Base-by-base conservation (phyloP, 1,140 invertebrate genomes). In the Heliconius melpomene region DNA sequence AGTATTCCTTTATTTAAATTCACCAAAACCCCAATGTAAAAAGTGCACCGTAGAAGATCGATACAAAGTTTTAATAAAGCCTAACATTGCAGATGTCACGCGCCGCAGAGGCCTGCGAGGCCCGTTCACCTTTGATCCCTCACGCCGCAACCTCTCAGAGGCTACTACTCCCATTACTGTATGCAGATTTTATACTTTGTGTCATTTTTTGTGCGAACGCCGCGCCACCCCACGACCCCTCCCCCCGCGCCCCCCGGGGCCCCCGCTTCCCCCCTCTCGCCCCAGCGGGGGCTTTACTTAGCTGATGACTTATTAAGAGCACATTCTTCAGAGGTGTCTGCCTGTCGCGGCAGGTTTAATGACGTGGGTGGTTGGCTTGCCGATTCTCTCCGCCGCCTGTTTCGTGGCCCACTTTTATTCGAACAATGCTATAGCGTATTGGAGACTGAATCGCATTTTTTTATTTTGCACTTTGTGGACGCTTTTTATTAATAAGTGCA, bases 301-400 rank as follows among this genome's bases (percentile, higher is more conserved):
- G 90, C 92, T 93, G 92, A 94, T 94, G 92, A 94, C 92, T 94
- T 94, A 94, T 94, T 94, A 94, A 94, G 90, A 91, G 90, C 88
- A 89, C 91, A 93, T 94, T 93, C 92, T 94, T 93, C 87, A 88
- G 90, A 94, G 90, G 92, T 94, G 92, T 94, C 92, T 92, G 91
- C 80, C 87, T 91, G 90, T 89, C 89, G 88, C 86, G 83, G 88
- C 86, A 85, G 86, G 89, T 87, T 92, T 93, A 93, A 93, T 92
- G 90, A 89, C 88, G 89, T 93, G 90, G 89, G 85, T 78, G 82
- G 85, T 80, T 82, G 80, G 81, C 82, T 86, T 86, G 80, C 80
- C 83, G 86, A 87, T 87, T 85, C 81, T 78, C 80, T 85, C 83
- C 86, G 79, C 75, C 76, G 83, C 81, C 83, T 81, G 72, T 81